Base-by-base conservation (phyloP, 2,797 vertebrate genomes). In the Craterocephalus amniculus region DNA sequence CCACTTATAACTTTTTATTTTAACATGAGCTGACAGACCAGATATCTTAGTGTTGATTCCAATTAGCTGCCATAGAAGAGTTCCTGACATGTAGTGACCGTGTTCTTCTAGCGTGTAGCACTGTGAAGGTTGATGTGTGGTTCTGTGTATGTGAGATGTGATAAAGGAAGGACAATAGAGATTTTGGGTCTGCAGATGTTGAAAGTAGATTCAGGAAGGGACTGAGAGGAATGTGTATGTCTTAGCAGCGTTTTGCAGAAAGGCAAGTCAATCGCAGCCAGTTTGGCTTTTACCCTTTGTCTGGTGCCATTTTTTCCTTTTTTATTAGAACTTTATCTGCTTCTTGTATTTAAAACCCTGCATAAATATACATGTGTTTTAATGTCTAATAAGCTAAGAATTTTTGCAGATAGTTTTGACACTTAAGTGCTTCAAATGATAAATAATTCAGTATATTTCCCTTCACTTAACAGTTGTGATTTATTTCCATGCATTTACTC, bases 141-240 rank as follows among this genome's bases (percentile, higher is more conserved):
- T 83, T 57, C 54, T 48, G 69, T 76, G 90, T 69, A 89, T 24
- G 85, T 90, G 88, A 81, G 78, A 74, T 9, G 67, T 81, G 72
- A 57, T 1, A 54, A 62, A 34, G 55, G 55, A 67, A 56, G 70
- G 72, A 14, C 26, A 32, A 43, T 78, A 72, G 56, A 27, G 68
- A 62, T 58, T 8, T 22, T 35, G 8, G 12, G 51, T 68, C 45
- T 67, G 59, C 34, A 52, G 63, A 62, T 3, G 61, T 35, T 35
- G 58, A 72, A 69, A 12, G 7, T 71, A 74, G 83, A 74, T 66
- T 70, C 22, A 48, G 31, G 60, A 24, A 29, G 27, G 63, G 31
- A 70, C 16, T 16, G 55, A 67, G 54, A 73, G 77, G 71, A 34
- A 5, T 64, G 71, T 77, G 80, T 58, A 61, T 57, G 67, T 87